Evolutionary conservation across 2,888 invertebrate species (phyloP).

Genomic region (Campoletis raptor): DNA sequence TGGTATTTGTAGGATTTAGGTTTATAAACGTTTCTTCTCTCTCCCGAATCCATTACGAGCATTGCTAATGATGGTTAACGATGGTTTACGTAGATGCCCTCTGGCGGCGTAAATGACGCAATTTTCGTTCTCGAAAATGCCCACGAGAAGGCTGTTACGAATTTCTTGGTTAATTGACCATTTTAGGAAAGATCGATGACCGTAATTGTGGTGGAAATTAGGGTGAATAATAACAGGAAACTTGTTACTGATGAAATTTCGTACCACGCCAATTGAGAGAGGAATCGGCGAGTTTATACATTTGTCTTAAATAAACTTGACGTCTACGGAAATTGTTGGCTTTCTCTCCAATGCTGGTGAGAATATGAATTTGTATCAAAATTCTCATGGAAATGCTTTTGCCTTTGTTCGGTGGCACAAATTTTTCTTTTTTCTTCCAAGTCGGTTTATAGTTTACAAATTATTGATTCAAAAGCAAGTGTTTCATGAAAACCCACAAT

Average conservation of each 20-base stretch:
- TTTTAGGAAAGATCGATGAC: not conserved
- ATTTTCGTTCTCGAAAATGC: not conserved
- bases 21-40: constrained; percentile 48
- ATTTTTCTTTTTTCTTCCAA: not conserved
- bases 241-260: not conserved
- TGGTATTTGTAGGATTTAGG: constrained; percentile 39
- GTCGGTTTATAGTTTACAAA: no score
- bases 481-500: not conserved
- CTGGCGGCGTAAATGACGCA: constrained; percentile 33
- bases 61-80: not conserved
- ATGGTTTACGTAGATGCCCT: not conserved
- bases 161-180: constrained; percentile 11
- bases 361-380: not conserved
- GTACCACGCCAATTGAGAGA: not conserved
- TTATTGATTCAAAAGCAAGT: no score
- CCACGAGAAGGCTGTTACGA: constrained; percentile 28
- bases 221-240: constrained; percentile 7
- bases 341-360: not conserved
- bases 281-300: not conserved
- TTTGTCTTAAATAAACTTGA: not conserved
- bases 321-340: not conserved
- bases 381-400: not conserved
- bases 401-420: not conserved
- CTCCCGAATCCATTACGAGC: not conserved
- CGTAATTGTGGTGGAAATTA: not conserved